Evolutionary conservation across 2,888 invertebrate genomes (phyloP).

Genomic region (Perizoma flavofasciatum): DNA sequence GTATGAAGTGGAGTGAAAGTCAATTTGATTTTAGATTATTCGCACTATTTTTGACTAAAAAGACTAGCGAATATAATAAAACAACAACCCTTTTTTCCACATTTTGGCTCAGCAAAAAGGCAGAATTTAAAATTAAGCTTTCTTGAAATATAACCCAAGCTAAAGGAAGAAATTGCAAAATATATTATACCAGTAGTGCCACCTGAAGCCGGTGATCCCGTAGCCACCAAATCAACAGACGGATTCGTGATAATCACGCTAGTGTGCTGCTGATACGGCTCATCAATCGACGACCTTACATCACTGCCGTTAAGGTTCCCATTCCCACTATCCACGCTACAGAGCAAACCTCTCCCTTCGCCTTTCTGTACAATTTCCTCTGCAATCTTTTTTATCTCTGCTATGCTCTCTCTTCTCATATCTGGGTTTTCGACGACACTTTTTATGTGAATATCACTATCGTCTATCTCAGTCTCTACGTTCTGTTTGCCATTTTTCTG

Average conservation of each 20-base stretch:
- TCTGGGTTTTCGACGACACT: slow-evolving; percentile 77
- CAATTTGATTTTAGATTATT: too few species aligned
- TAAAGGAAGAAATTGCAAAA: slow-evolving; percentile 4
- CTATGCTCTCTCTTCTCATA: slow-evolving; percentile 76
- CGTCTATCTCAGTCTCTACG: slow-evolving; percentile 83
- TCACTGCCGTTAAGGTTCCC: slow-evolving; percentile 68
- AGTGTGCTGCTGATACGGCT: slow-evolving; percentile 74
- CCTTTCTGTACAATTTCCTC: slow-evolving; percentile 80
- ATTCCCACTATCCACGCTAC: slow-evolving; percentile 76
- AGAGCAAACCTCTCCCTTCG: slow-evolving; percentile 70
- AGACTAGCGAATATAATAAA: too few species aligned
- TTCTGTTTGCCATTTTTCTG: slow-evolving; percentile 72
- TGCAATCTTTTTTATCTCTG: slow-evolving; percentile 76
- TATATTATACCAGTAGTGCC: slow-evolving; percentile 67
- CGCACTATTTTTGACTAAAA: too few species aligned
- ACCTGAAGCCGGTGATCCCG: slow-evolving; percentile 73
- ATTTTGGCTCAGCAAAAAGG: too few species aligned
- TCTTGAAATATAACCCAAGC: too few species aligned
- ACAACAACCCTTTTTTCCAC: too few species aligned
- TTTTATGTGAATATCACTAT: slow-evolving; percentile 69
- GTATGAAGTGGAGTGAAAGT: too few species aligned
- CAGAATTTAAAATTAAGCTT: too few species aligned
- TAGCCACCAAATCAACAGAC: slow-evolving; percentile 85
- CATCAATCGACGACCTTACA: slow-evolving; percentile 64
- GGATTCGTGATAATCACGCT: slow-evolving; percentile 89